Percentiles rank a stretch among this genome's conserved stretches.
These are phyloP conservation scores for Quadriops clusia DNA, from an alignment of 2,888 invertebrate species.

Conservation along the genomic window DNA sequence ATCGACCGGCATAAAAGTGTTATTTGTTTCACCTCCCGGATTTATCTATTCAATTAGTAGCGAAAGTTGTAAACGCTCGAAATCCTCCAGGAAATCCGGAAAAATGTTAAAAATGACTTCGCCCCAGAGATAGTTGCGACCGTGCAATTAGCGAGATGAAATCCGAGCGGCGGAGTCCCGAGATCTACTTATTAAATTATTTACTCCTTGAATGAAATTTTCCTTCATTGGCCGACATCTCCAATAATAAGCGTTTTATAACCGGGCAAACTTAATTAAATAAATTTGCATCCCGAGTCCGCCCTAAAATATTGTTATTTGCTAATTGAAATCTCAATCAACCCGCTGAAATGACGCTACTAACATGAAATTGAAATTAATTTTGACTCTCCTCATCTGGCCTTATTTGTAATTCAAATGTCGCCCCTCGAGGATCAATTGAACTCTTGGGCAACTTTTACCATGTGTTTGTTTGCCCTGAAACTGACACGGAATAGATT, in stretches of 20 bases:
- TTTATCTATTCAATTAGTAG: too few species aligned
- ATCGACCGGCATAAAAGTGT: too few species aligned
- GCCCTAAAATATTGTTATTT: conserved; percentile 30
- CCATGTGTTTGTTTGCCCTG: too few species aligned
- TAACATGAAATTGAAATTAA: conserved; percentile 31
- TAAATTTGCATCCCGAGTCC: conserved; percentile 27
- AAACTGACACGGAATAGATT: too few species aligned
- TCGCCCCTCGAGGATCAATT: conserved; percentile 9
- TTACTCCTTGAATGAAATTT: conserved; percentile 8
- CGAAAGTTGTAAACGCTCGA: too few species aligned
- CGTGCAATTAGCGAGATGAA: conserved; percentile 8
- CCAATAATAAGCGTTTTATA: conserved; percentile 6
- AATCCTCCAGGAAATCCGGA: too few species aligned
- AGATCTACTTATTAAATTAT: conserved; percentile 8
- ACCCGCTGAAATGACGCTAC: conserved; percentile 20
- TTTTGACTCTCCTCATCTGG: conserved; percentile 23
- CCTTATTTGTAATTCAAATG: conserved; percentile 33
- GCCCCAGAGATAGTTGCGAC: too few species aligned
- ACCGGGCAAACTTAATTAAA: conserved; percentile 20
- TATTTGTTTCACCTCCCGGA: too few species aligned
- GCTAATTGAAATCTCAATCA: conserved; percentile 23
- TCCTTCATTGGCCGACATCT: conserved; percentile 2
- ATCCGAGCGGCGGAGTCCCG: too few species aligned
- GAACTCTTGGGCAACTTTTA: too few species aligned
- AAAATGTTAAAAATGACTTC: too few species aligned